phyloP scores from a whole-genome alignment of 2,888 invertebrate genomes.

The Subacronicta megacephala region DNA sequence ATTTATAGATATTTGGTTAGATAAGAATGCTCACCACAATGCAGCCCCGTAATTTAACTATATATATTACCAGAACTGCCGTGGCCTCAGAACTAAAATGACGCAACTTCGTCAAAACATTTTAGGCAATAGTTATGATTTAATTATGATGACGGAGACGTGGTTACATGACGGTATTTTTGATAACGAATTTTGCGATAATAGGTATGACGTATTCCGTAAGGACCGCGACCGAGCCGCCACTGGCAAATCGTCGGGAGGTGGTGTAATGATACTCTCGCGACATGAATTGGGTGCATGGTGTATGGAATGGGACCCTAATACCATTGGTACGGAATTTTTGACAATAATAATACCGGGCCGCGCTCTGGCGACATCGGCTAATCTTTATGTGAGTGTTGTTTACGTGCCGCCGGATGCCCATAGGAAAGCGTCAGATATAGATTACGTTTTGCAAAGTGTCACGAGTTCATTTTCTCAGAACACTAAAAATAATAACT shows the following conservation, averaged over 20 bases:
- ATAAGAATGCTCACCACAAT: too few species aligned
- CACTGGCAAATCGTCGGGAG: slow-evolving; percentile 10
- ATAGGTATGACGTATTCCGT: slow-evolving; percentile 20
- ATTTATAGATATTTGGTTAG: too few species aligned
- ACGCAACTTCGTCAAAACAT: slow-evolving; percentile 6
- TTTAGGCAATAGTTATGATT: slow-evolving; percentile 14
- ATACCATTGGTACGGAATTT: slow-evolving; percentile 24
- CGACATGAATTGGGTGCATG: background rate
- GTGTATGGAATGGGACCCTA: slow-evolving; percentile 4
- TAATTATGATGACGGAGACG: slow-evolving; percentile 18
- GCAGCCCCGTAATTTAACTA: too few species aligned
- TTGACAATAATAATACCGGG: slow-evolving; percentile 6
- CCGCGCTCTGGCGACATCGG: slow-evolving; percentile 2
- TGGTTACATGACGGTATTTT: slow-evolving; percentile 12
- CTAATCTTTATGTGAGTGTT: too few species aligned
- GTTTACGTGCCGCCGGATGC: too few species aligned
- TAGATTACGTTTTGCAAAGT: too few species aligned
- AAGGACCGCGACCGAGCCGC: slow-evolving; percentile 9
- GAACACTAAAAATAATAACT: too few species aligned
- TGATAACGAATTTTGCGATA: slow-evolving; percentile 10
- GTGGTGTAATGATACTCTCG: slow-evolving; percentile 14
- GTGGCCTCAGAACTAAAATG: background rate
- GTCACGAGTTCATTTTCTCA: too few species aligned
- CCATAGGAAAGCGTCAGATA: too few species aligned
- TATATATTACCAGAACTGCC: too few species aligned